Percentiles rank a stretch among this genome's conserved stretches.
These are phyloP conservation scores for Ranitomeya imitator DNA, from an alignment of 2,113 vertebrate species.

Conservation along the genomic window DNA sequence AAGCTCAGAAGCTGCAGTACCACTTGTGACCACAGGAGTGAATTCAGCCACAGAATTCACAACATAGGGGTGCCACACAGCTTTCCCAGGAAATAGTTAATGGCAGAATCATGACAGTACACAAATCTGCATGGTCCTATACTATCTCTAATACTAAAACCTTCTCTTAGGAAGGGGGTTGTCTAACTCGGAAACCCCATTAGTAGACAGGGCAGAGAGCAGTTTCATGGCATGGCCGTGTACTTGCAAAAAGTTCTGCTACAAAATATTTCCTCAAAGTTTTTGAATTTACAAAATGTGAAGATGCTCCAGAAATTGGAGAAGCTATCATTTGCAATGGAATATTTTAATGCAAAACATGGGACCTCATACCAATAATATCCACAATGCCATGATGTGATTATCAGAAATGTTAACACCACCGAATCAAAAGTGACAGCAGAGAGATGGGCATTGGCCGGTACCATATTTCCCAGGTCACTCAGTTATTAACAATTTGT, in stretches of 20 bases:
- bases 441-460: background rate
- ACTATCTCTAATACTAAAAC: too few relatives aligned
- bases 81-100: too few relatives aligned
- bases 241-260: background rate
- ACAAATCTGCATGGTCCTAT: too few relatives aligned
- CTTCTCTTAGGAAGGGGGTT: too few relatives aligned
- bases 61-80: too few relatives aligned
- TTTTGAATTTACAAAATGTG: background rate
- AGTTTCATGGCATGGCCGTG: too few relatives aligned
- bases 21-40: too few relatives aligned
- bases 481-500: slow-evolving; percentile 1
- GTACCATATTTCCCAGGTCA: background rate
- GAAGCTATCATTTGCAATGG: background rate
- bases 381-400: background rate
- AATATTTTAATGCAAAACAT: background rate
- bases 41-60: too few relatives aligned
- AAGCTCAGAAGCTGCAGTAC: too few relatives aligned
- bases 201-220: too few relatives aligned
- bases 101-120: too few relatives aligned
- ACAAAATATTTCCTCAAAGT: background rate
- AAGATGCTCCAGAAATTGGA: background rate
- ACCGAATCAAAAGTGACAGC: background rate
- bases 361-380: background rate
- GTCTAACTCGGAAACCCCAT: too few relatives aligned
- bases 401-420: background rate